These are phyloP conservation scores for Aleiodes sp. DNA, from an alignment of 1,140 invertebrate species.

Conservation along the genomic window DNA sequence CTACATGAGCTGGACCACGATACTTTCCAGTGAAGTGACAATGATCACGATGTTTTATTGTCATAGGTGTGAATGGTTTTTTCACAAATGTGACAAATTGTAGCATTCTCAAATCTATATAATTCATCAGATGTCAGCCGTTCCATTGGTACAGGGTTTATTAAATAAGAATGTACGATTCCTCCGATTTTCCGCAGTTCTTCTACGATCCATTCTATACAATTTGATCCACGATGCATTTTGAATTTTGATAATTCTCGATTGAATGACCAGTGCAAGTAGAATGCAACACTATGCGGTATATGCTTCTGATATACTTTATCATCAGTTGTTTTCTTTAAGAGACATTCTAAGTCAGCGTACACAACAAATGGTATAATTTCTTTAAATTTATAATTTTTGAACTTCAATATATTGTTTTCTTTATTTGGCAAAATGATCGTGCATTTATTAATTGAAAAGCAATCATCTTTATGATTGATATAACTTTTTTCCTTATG, in stretches of 20 bases:
- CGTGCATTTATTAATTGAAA: neutral
- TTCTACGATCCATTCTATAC: slow-evolving; percentile 41
- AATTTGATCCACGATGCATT: slow-evolving; percentile 45
- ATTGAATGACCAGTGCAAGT: too few relatives aligned
- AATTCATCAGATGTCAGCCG: neutral
- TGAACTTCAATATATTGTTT: slow-evolving; percentile 36
- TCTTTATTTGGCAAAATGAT: neutral
- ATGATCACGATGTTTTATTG: slow-evolving; percentile 38
- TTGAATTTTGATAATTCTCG: too few relatives aligned
- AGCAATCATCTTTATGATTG: neutral
- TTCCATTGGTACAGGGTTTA: too few relatives aligned
- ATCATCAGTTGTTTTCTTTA: too few relatives aligned
- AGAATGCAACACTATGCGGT: too few relatives aligned
- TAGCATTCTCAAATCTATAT: neutral
- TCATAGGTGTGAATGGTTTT: neutral
- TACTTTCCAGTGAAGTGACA: slow-evolving; percentile 27
- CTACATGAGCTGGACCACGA: too few relatives aligned
- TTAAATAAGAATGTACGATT: slow-evolving; percentile 25
- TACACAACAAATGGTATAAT: too few relatives aligned
- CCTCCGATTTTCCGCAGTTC: slow-evolving; percentile 29
- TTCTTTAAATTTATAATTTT: slow-evolving; percentile 47
- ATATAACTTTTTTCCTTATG: neutral
- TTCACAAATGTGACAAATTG: neutral
- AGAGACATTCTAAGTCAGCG: too few relatives aligned
- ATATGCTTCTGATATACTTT: too few relatives aligned